Conservation (phyloP, 2,888 invertebrate genomes). For the Acanthosoma haemorrhoidale region DNA sequence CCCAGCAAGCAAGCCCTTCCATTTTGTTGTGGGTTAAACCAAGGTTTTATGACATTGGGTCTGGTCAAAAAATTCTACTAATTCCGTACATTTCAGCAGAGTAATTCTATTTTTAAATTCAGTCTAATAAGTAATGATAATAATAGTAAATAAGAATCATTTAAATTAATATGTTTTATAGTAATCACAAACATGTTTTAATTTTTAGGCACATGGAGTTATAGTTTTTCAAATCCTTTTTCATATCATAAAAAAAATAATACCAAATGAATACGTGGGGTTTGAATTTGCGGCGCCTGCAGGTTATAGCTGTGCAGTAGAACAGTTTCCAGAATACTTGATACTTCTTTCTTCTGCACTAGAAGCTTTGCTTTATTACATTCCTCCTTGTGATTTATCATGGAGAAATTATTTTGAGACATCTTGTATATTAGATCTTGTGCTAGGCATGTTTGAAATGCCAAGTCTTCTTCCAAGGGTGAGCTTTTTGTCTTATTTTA, state of each 20-base stretch:
- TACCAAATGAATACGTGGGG: conserved; percentile 8
- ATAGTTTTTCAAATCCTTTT: conserved; percentile 32
- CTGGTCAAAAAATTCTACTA: too few species aligned
- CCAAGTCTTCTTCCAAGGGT: conserved; percentile 26
- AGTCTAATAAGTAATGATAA: too few species aligned
- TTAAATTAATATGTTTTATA: too few species aligned
- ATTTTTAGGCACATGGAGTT: conserved; percentile 32
- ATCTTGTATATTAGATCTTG: conserved; percentile 14
- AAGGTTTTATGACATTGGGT: too few species aligned
- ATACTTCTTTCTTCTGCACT: conserved; percentile 20
- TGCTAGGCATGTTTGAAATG: conserved; percentile 30
- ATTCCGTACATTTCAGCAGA: too few species aligned
- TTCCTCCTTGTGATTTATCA: conserved; percentile 30
- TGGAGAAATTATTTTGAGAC: conserved; percentile 36
- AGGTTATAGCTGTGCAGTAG: neutral
- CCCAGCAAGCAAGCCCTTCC: too few species aligned
- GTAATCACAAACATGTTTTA: neutral
- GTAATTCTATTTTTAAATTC: too few species aligned
- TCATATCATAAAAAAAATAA: conserved; percentile 30
- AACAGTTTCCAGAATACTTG: neutral
- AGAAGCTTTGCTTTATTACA: conserved; percentile 27
- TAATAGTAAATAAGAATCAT: too few species aligned
- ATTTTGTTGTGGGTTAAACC: too few species aligned
- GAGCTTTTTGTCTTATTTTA: too few species aligned
- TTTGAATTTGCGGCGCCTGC: neutral